Percentiles rank a stretch among this genome's conserved stretches.
Evolutionary conservation across 2,113 vertebrate genomes (phyloP).

Genomic region (Caranx melampygus): DNA sequence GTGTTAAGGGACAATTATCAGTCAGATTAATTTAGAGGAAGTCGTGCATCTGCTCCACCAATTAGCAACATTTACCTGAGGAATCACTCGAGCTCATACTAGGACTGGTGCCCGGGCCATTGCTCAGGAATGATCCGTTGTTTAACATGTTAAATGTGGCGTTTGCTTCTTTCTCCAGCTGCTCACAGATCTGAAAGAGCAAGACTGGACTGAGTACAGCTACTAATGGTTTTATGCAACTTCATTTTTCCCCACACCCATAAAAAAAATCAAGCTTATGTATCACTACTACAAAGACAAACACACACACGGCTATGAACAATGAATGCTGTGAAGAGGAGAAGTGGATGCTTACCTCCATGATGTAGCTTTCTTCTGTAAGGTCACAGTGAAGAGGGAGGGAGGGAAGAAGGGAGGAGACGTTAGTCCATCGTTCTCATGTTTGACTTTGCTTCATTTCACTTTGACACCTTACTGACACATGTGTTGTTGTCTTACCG

Average conservation of each 20-base stretch:
- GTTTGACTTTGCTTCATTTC: background rate
- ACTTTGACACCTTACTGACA: background rate
- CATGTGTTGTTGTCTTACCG: conserved; percentile 65
- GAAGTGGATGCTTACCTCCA: conserved; percentile 74
- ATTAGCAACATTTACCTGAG: conserved; percentile 79
- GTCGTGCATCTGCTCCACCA: background rate
- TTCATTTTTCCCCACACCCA: background rate
- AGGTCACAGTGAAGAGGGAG: conserved; percentile 20
- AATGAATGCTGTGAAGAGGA: conserved; percentile 33
- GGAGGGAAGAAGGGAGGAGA: background rate
- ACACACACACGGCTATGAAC: conserved; percentile 79
- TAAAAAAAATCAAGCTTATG: conserved; percentile 6
- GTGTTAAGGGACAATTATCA: no score
- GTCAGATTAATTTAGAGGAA: background rate
- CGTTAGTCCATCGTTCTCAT: conserved; percentile 7
- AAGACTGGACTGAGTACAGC: conserved; percentile 65
- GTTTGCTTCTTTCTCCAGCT: conserved; percentile 75
- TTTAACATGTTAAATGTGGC: conserved; percentile 48
- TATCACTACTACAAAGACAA: conserved; percentile 39
- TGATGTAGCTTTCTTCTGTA: conserved; percentile 71
- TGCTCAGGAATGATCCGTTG: conserved; percentile 75
- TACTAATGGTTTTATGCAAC: conserved; percentile 24
- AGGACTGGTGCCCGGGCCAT: conserved; percentile 79
- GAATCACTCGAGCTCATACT: conserved; percentile 79
- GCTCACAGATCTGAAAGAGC: conserved; percentile 79